Conservation (phyloP, 2,888 invertebrate genomes). For the Gonocerus acuteangulatus region DNA sequence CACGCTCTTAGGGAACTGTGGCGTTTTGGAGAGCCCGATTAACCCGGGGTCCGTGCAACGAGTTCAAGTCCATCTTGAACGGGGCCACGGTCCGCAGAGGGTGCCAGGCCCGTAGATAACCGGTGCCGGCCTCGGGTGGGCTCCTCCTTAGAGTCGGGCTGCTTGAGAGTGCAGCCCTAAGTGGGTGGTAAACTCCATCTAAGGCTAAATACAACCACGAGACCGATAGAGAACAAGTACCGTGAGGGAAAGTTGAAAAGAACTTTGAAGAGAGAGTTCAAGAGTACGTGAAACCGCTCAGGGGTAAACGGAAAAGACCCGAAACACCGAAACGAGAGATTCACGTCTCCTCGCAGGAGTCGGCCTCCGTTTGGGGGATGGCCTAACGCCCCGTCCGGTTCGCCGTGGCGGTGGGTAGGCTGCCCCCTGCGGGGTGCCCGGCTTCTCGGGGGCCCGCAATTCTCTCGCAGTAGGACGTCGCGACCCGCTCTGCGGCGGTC, state of each 20-base stretch:
- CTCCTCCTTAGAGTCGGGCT: constrained; percentile 49
- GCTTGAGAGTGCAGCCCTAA: constrained; percentile 56
- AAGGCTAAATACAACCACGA: constrained; percentile 57
- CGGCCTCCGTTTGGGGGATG: not conserved
- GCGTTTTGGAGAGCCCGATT: constrained; percentile 36
- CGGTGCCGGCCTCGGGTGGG: constrained; percentile 37
- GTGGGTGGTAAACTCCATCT: constrained; percentile 54
- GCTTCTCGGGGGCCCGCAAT: constrained; percentile 20
- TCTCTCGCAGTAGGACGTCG: constrained; percentile 29
- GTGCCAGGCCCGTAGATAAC: constrained; percentile 41
- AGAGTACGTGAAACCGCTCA: constrained; percentile 51
- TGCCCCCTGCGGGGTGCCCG: not conserved
- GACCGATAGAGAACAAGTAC: constrained; percentile 61
- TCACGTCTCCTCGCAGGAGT: constrained; percentile 17
- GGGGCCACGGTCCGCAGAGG: constrained; percentile 43
- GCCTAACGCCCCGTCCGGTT: not conserved
- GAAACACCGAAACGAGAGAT: constrained; percentile 42
- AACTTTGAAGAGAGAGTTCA: constrained; percentile 57
- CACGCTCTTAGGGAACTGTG: constrained; percentile 35
- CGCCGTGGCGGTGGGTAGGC: not conserved
- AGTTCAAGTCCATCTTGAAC: constrained; percentile 41
- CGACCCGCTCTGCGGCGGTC: constrained; percentile 25
- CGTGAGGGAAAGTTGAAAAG: constrained; percentile 65
- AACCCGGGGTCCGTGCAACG: constrained; percentile 28
- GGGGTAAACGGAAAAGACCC: constrained; percentile 44